A percentile compares a stretch with the other conserved stretches of the same genome.
These are phyloP conservation scores for Hololepta plana DNA, from an alignment of 2,888 invertebrate genomes.

Conservation along the genomic window DNA sequence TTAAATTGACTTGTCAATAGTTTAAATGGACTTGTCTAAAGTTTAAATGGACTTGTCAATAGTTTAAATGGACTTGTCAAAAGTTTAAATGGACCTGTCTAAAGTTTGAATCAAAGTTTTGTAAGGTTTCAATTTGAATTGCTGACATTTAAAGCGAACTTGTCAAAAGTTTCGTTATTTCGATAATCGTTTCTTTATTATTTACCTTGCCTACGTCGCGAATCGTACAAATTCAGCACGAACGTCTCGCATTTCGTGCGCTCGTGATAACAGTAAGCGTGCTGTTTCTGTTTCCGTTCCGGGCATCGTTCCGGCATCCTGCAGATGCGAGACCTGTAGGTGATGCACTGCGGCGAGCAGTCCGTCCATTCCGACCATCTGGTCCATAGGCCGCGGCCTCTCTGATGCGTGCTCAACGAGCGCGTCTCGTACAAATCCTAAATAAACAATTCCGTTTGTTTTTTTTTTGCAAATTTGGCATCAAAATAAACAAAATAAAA, in stretches of 20 bases:
- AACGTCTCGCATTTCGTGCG: slow-evolving; percentile 66
- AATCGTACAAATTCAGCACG: slow-evolving; percentile 26
- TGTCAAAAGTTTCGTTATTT: too few species aligned
- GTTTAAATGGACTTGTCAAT: too few species aligned
- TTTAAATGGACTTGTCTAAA: too few species aligned
- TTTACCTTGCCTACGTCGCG: slow-evolving; percentile 9
- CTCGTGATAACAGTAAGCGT: slow-evolving; percentile 70
- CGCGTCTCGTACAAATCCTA: too few species aligned
- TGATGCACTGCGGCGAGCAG: slow-evolving; percentile 64
- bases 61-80: too few species aligned
- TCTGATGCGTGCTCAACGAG: slow-evolving; percentile 10
- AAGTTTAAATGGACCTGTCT: too few species aligned
- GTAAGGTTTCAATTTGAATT: too few species aligned
- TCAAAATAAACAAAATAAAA: not conserved
- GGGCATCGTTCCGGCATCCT: slow-evolving; percentile 56
- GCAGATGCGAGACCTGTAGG: slow-evolving; percentile 62
- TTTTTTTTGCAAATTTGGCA: slow-evolving; percentile 2
- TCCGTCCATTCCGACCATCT: slow-evolving; percentile 73
- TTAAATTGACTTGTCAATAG: too few species aligned
- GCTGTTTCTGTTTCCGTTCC: slow-evolving; percentile 59
- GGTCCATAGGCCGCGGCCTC: slow-evolving; percentile 35
- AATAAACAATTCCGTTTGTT: slow-evolving; percentile 3
- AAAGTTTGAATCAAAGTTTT: too few species aligned
- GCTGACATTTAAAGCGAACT: too few species aligned
- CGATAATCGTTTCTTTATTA: too few species aligned